phyloP scores from a whole-genome alignment of 2,797 vertebrate genomes.

The Pelochelys cantorii region DNA sequence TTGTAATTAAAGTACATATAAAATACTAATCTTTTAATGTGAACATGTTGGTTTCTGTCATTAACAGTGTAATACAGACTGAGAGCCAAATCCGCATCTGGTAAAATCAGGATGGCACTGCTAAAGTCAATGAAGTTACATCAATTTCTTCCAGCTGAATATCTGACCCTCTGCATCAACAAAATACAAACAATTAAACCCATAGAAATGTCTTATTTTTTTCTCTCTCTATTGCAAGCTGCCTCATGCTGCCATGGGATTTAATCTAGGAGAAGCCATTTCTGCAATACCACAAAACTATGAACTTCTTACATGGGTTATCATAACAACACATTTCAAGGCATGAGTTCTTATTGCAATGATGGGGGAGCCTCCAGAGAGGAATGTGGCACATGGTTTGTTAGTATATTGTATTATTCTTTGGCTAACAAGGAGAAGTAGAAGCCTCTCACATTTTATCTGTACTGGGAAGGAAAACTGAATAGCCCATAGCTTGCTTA shows the following conservation, averaged over 20 bases:
- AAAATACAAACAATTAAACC: neutral
- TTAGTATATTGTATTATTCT: neutral
- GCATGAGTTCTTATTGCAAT: neutral
- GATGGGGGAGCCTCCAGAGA: neutral
- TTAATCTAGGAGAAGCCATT: neutral
- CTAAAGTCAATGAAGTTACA: neutral
- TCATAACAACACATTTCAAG: neutral
- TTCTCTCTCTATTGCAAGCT: neutral
- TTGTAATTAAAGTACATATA: constrained; percentile 27
- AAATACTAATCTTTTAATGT: constrained; percentile 2
- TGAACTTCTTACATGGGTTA: neutral
- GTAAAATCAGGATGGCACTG: neutral
- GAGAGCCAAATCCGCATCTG: constrained; percentile 21
- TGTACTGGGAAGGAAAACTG: neutral
- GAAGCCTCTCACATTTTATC: neutral
- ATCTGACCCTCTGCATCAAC: neutral
- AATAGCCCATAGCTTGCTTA: rapidly evolving
- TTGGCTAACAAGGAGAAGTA: neutral
- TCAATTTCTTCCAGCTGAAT: neutral
- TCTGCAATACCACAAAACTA: no score
- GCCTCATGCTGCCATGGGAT: neutral
- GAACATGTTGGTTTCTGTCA: constrained; percentile 36
- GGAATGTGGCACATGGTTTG: neutral
- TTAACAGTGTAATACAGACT: constrained; percentile 51
- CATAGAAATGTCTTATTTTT: constrained; percentile 1